These are phyloP conservation scores for Oreochromis tanganicae DNA, from an alignment of 2,113 vertebrate species.

Conservation along the genomic window DNA sequence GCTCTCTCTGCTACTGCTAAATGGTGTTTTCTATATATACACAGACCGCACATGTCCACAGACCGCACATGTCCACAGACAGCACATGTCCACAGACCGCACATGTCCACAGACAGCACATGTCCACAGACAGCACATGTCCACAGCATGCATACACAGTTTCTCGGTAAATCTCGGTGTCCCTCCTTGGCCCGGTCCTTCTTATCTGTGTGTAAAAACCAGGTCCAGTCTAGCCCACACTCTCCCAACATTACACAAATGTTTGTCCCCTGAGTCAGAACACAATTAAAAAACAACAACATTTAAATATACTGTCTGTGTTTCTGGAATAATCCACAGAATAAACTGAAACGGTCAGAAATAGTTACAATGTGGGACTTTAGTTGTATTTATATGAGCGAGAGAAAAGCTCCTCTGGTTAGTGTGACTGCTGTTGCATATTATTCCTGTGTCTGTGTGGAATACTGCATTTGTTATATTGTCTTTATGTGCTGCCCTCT, in stretches of 20 bases:
- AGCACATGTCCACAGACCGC: fast-evolving
- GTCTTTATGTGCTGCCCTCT: background rate
- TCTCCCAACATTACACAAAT: background rate
- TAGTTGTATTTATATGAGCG: background rate
- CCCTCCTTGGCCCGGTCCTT: background rate
- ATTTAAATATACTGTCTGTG: background rate
- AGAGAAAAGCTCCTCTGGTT: background rate
- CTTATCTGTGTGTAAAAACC: background rate
- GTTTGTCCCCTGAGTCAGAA: background rate
- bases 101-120: fast-evolving
- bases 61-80: fast-evolving
- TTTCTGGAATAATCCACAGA: background rate
- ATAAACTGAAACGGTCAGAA: background rate
- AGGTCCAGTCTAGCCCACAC: background rate
- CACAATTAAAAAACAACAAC: background rate
- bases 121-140: fast-evolving
- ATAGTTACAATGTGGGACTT: background rate
- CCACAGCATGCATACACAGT: background rate
- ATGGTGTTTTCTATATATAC: background rate
- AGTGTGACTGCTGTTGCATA: background rate
- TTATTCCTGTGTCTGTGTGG: background rate
- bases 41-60: fast-evolving
- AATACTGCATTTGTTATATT: background rate
- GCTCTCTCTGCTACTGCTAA: background rate
- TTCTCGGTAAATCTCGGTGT: background rate